Conservation (phyloP, 2,888 invertebrate species). For the Trissoscelio sp. region DNA sequence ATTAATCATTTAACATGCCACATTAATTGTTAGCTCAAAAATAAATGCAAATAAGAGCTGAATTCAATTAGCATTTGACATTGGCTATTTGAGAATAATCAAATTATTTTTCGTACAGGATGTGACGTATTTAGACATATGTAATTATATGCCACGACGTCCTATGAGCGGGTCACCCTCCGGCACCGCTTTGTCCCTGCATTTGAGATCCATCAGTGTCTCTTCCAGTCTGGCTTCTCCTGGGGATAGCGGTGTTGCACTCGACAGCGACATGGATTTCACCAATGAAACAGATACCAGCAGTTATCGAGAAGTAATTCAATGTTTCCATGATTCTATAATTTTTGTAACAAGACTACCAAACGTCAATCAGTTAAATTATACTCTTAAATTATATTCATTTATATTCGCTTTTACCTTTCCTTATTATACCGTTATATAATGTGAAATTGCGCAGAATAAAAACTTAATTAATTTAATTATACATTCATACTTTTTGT, state of each 20-base stretch:
- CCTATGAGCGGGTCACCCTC: slow-evolving; percentile 82
- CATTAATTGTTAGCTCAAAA: too few relatives aligned
- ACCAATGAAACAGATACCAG: slow-evolving; percentile 81
- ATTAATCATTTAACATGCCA: too few relatives aligned
- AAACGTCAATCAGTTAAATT: background rate
- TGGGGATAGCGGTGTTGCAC: slow-evolving; percentile 89
- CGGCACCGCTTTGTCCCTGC: slow-evolving; percentile 80
- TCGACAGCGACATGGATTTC: slow-evolving; percentile 82
- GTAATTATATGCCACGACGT: slow-evolving; percentile 82
- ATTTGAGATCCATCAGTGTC: slow-evolving; percentile 80
- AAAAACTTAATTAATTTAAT: too few relatives aligned
- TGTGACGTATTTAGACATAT: slow-evolving; percentile 82
- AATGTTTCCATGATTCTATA: background rate
- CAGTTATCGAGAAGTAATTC: slow-evolving; percentile 81
- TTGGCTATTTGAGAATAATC: too few relatives aligned
- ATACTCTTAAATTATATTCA: background rate
- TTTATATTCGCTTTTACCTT: too few relatives aligned
- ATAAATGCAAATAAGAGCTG: too few relatives aligned
- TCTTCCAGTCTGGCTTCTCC: slow-evolving; percentile 87
- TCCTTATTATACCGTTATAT: too few relatives aligned
- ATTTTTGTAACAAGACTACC: background rate
- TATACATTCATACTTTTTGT: too few relatives aligned
- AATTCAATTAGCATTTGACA: too few relatives aligned
- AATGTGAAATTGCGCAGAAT: too few relatives aligned
- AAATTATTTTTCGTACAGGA: slow-evolving; percentile 73